A percentile compares a stretch with the other conserved stretches of the same genome.
Evolutionary conservation across 2,797 vertebrate species (phyloP).

Genomic region (Triplophysa yarkandensis): DNA sequence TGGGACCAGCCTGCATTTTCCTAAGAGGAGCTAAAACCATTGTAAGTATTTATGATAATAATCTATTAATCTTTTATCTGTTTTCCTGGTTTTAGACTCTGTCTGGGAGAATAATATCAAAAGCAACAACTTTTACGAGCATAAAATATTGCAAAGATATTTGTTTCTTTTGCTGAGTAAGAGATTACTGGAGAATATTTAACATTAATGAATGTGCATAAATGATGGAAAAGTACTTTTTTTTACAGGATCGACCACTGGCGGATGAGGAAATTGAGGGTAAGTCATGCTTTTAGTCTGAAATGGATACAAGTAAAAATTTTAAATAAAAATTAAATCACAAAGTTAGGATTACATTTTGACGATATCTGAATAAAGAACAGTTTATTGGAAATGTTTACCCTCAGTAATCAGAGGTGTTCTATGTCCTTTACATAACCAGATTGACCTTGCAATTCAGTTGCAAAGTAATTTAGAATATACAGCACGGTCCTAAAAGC

Average conservation of each 20-base stretch:
- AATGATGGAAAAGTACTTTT: too few relatives aligned
- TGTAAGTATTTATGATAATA: conserved; percentile 64
- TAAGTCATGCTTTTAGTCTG: conserved; percentile 46
- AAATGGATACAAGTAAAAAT: not conserved
- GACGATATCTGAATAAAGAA: too few relatives aligned
- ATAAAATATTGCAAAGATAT: conserved; percentile 1
- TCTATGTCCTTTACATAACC: not conserved
- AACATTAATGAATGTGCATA: not conserved
- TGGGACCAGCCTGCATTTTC: conserved; percentile 76
- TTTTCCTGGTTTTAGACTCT: too few relatives aligned
- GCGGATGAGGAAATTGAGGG: conserved; percentile 75
- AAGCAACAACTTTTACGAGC: not conserved
- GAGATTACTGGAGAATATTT: not conserved
- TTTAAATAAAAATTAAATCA: too few relatives aligned
- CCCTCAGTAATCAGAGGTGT: not conserved
- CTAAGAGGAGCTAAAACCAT: conserved; percentile 68
- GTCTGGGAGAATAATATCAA: too few relatives aligned
- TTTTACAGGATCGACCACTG: conserved; percentile 66
- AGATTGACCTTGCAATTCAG: conserved; percentile 4
- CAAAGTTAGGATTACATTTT: too few relatives aligned
- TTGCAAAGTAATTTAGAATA: not conserved
- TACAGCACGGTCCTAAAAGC: not conserved
- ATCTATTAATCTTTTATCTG: too few relatives aligned
- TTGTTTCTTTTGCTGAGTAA: not conserved
- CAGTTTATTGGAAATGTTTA: not conserved